phyloP scores from a whole-genome alignment of 2,888 invertebrate species.

The Hyles lineata region DNA sequence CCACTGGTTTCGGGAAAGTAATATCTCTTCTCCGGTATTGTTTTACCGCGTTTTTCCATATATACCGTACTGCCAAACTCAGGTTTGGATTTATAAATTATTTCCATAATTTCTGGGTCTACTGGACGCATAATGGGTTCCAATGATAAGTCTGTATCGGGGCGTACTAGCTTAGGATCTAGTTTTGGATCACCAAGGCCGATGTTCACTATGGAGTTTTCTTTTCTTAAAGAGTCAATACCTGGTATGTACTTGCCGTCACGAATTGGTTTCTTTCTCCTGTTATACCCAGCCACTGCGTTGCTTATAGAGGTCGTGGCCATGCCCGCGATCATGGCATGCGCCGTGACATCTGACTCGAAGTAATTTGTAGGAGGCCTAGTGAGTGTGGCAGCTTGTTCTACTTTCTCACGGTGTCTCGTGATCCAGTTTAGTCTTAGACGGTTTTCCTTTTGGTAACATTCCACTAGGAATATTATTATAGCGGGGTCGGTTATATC shows the following conservation, averaged over 20 bases:
- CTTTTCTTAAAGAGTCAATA: slow-evolving; percentile 49
- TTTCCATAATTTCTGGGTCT: slow-evolving; percentile 46
- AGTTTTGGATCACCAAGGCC: slow-evolving; percentile 57
- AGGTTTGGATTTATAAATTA: slow-evolving; percentile 56
- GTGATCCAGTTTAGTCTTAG: slow-evolving; percentile 59
- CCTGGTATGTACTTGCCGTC: slow-evolving; percentile 55
- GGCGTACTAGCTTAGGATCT: slow-evolving; percentile 54
- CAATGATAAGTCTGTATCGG: slow-evolving; percentile 47
- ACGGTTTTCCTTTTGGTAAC: slow-evolving; percentile 60
- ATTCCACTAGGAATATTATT: slow-evolving; percentile 60
- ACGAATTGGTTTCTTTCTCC: slow-evolving; percentile 49
- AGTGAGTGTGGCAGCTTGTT: slow-evolving; percentile 56
- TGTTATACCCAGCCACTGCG: slow-evolving; percentile 49
- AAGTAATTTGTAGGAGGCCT: slow-evolving; percentile 60
- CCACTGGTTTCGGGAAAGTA: slow-evolving; percentile 57
- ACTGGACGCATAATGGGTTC: slow-evolving; percentile 65
- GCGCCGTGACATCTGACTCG: slow-evolving; percentile 56
- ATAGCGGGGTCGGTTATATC: slow-evolving; percentile 62
- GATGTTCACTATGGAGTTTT: slow-evolving; percentile 55
- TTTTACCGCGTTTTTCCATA: slow-evolving; percentile 48
- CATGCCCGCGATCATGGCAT: slow-evolving; percentile 58
- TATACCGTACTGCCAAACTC: slow-evolving; percentile 55
- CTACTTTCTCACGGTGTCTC: slow-evolving; percentile 51
- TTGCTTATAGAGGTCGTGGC: slow-evolving; percentile 58
- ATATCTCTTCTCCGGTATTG: slow-evolving; percentile 57